Evolutionary conservation across 1,140 invertebrate genomes (phyloP), one percentile per base, ranked within the genome.

Genomic region (Lysiphlebus fabarum): DNA sequence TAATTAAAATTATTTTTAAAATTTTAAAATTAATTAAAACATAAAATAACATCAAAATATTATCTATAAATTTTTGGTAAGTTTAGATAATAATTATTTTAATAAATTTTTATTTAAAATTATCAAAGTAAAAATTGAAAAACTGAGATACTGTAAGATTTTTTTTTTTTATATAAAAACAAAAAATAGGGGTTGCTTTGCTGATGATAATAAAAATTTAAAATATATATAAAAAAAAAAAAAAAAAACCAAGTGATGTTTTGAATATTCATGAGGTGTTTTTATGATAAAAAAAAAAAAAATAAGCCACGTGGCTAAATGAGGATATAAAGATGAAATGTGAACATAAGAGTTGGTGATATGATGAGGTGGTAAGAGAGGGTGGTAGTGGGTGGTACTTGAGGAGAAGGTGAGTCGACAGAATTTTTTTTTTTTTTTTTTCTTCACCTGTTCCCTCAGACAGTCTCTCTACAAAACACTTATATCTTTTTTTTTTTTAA

Each of bases 341-440:
- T 2, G 17, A 26, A 26, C 17, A 26, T 26, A 26, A 26, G 17
- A 26, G 17, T 26, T 12, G 49, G 7, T 11, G 12, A 7, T 45
- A 12, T 7, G n/a, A 49, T 11, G 33, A 49, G 38, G 5, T 2
- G 5, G 48, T 34, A 49, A 36, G 17, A 26, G 17, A 26, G 48
- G 53, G 50, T 17, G 34, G 6, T 12, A n/a, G 49, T 11, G 9
- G 10, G 8, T 9, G 44, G 53, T 11, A 45, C 40, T 56, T 63
- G 63, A 62, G 59, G 63, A 68, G 66, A 71, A 47, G 58, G 48
- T 73, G 72, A 73, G 69, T 72, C 63, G 58, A 58, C 63, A 61
- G 43, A 41, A 34, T 41, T 51, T 54, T 45, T 34, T 9, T 53
- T n/a, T 11, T 47, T 14, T 7, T 9, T 50, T 45, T 55, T 26